Base-by-base conservation (phyloP, 1,140 invertebrate species). In the Coelopa frigida region DNA sequence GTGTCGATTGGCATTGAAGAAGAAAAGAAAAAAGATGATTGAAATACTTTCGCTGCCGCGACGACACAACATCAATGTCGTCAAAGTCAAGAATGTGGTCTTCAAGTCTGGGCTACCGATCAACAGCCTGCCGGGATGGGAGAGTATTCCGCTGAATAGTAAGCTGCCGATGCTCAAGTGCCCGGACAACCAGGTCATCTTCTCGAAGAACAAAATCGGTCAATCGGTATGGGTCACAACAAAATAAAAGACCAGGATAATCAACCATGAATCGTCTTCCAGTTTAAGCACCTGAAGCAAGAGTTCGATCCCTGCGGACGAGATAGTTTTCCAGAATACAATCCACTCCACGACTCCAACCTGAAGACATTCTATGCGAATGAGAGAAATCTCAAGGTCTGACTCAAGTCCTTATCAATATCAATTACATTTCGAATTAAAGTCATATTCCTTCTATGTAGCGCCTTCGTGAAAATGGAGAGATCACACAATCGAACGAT, bases 141-240 rank as follows among this genome's bases (percentile, higher is more conserved):
- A 68, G 21, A 40, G 54, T 4, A 65, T 68, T 31, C 64, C 64
- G 5, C 49, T 68, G 0, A 58, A 62, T 44, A 55, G 51, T 46
- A 68, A 68, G 32, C 49, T 68, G 18, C 62, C 66, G 14, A 66
- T 68, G 65, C 53, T 66, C 2, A 63, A 66, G 35, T 67, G 58
- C 48, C 65, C 65, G 0, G 59, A 51, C 1, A 62, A 66, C 47
- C 57, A 68, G 33, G 62, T 68, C 11, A 64, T 68, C 38, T 68
- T 68, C 48, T 55, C 65, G 8, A 68, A 58, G 29, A 59, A 64
- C 32, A 66, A 64, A 46, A 62, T 68, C 3, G 65, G 65, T 23
- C 49, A 64, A 44, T 48, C 53, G 48, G 65, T 68, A 49, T 51
- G 18, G 5, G 41, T 29, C 4, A n/a, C 21, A 15, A 44, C 0